A percentile compares a stretch with the other conserved stretches of the same genome.
Conservation (phyloP, 2,797 vertebrate genomes). For the Sebastes paucispinis region DNA sequence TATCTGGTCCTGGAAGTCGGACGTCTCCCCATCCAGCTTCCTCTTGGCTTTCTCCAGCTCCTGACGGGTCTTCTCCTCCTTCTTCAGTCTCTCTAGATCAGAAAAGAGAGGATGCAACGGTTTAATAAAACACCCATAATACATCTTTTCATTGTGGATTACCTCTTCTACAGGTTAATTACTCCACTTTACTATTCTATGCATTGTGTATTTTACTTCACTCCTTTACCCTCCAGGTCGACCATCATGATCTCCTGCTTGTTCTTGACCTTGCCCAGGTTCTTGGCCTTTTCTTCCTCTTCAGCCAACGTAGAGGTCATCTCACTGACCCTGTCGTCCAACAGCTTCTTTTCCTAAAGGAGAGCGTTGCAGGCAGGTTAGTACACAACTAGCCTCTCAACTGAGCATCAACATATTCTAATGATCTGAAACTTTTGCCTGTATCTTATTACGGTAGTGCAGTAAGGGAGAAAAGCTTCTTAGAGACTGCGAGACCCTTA, state of each 20-base stretch:
- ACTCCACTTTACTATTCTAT: background rate
- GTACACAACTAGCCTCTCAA: background rate
- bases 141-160: background rate
- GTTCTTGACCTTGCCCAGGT: constrained; percentile 94
- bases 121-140: background rate
- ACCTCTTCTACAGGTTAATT: background rate
- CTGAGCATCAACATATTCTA: background rate
- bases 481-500: background rate
- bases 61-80: constrained; percentile 97
- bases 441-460: background rate
- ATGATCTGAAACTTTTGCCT: background rate
- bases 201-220: background rate
- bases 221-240: constrained; percentile 91
- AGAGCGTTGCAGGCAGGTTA: background rate
- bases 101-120: background rate
- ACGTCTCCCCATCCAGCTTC: constrained; percentile 95
- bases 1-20: constrained; percentile 97
- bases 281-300: constrained; percentile 98
- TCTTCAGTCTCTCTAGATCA: constrained; percentile 92
- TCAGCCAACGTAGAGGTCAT: constrained; percentile 90
- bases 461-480: background rate
- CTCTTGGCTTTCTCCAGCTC: constrained; percentile 97
- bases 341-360: constrained; percentile 92
- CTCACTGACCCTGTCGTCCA: constrained; percentile 93
- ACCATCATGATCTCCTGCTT: constrained; percentile 99